Evolutionary conservation across 2,888 invertebrate genomes (phyloP), one percentile per base, ranked within the genome.

Genomic region (Ecliptopera silaceata): DNA sequence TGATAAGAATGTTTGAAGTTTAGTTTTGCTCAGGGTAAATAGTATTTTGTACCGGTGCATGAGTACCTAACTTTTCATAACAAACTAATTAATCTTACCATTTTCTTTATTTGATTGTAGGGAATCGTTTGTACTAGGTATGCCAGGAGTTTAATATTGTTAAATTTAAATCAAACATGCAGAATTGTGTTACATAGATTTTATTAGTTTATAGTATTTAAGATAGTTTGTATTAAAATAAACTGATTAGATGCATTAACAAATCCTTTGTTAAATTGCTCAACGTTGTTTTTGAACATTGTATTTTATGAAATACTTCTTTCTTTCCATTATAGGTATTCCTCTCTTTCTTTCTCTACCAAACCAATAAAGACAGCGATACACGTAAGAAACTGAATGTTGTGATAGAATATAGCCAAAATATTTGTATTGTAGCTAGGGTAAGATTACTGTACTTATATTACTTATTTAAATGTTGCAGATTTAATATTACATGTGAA

Each of bases 391-490:
- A 85, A 88, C 85, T 89, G 79, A 87, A 89, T 90, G 89, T 90
- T 89, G 90, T 90, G 89, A 89, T 90, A 89, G 89, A 84, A 74
- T 46, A 69, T 71, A 72, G 71, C 74, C 76, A 76, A 81, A 79
- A 58, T 80, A 77, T 78, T 80, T 82, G 77, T 82, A 82, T 70
- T 54, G 59, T 84, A 84, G 76, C 65, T 60, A 63, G 52, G 51
- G 3, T 83, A 80, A 81, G 79, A 74, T 74, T 55, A 72, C 65
- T 71, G 70, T 75, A n/a, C n/a, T n/a, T n/a, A 75, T 69, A 71
- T 65, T 71, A 81, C 71, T 79, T 86, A 85, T 84, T 85, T 88
- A 72, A 85, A 87, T 86, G 88, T 89, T 90, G 82, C 83, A 78
- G 73, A 86, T 77, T 82, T 77, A 74, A 81, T 72, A 71, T 66